Evolutionary conservation across 1,140 invertebrate genomes (phyloP), one percentile per base, ranked within the genome.

Genomic region (Lucilia cuprina): DNA sequence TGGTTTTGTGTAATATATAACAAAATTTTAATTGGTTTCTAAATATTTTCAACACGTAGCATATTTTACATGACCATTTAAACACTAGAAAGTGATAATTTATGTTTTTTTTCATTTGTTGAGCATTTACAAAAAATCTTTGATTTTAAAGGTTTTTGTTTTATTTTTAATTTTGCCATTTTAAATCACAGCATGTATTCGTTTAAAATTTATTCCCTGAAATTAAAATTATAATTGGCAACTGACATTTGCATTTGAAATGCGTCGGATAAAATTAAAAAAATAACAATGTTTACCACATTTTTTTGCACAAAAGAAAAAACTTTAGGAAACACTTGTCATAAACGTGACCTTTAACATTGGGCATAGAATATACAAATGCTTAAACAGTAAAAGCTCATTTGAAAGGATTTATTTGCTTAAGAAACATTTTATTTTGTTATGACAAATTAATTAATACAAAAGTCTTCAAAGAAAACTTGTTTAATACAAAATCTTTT

Each of bases 41-140:
- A 86, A 85, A 86, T 84, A 87, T 87, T 86, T 86, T 86, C 85
- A 86, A 87, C 86, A 87, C 86, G 86, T 87, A 85, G 74, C 17
- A 70, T 70, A 70, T 70, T 70, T 70, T 70, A 70, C 65, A 70
- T 19, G 65, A 21, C 41, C 65, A 70, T 70, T 70, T 21, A 70
- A 70, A 19, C 65, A 12, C 65, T 8, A 70, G 21, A 70, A 21
- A 70, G 65, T 70, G 65, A 70, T 70, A 70, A 70, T 70, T 70
- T 70, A 70, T 70, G n/a, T 7, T 70, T 17, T n/a, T n/a, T 60
- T 60, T 60, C 5, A 17, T 14, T n/a, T 5, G 41, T 41, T 5
- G 41, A 8, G 5, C 0, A 14, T 70, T 21, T 12, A 70, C 21
- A 21, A 12, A 21, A 70, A 70, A 70, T 70, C 65, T 70, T 25